Evolutionary conservation across 92 coral and sea anemone genomes (phyloP).

Genomic region (Pocillopora meandrina): DNA sequence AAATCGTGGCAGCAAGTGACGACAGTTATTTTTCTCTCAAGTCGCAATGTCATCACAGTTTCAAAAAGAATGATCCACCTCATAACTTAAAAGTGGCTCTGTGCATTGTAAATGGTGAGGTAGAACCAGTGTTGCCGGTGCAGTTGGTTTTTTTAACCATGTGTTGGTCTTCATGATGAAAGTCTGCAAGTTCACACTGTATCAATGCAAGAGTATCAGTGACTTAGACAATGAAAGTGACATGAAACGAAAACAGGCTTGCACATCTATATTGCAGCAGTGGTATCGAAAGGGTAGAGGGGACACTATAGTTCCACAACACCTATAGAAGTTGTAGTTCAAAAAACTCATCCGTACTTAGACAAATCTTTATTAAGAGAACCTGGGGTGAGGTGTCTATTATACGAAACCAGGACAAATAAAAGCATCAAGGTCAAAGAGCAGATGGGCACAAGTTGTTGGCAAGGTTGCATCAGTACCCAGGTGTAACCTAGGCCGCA

Average conservation of each 20-base stretch:
- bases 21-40: conserved; percentile 36
- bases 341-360: conserved; percentile 12
- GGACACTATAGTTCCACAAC: neutral
- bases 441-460: conserved; percentile 44
- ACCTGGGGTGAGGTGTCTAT: neutral
- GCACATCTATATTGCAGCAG: conserved; percentile 3
- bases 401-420: conserved; percentile 23
- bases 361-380: neutral
- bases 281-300: too few species aligned
- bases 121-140: conserved; percentile 42
- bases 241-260: conserved; percentile 11
- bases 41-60: conserved; percentile 58
- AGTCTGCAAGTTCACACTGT: conserved; percentile 64
- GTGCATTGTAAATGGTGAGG: conserved; percentile 42
- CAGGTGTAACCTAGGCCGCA: conserved; percentile 32
- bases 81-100: conserved; percentile 48
- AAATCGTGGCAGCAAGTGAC: conserved; percentile 49
- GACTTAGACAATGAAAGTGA: conserved; percentile 37
- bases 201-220: conserved; percentile 50
- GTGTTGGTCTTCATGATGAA: conserved; percentile 44
- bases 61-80: conserved; percentile 55
- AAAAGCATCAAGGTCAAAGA: conserved; percentile 7
- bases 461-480: conserved; percentile 40
- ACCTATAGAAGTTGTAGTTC: conserved; percentile 42
- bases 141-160: conserved; percentile 41